A percentile compares a stretch with the other conserved stretches of the same genome.
These are phyloP conservation scores for Aldabrachelys gigantea DNA, from an alignment of 2,113 vertebrate species.

Conservation along the genomic window DNA sequence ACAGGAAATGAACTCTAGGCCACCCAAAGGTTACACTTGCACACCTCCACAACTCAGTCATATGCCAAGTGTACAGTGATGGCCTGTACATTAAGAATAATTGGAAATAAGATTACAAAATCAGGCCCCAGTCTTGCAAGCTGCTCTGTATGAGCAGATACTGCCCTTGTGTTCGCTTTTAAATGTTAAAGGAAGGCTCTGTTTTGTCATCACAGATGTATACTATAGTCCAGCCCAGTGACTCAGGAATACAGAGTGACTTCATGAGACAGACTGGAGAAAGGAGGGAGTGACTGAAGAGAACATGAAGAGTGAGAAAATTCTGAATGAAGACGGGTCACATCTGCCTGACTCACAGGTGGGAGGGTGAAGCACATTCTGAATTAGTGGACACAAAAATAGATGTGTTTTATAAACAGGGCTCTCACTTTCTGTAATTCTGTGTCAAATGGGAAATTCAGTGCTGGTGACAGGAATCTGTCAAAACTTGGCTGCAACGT, in stretches of 20 bases:
- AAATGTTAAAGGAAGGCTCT: background rate
- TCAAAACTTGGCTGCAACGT: background rate
- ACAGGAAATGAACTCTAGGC: too few species aligned
- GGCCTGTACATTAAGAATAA: background rate
- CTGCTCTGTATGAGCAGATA: background rate
- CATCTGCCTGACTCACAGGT: background rate
- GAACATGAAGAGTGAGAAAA: background rate
- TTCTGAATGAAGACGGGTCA: background rate
- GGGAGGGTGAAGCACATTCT: background rate
- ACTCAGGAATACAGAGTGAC: background rate
- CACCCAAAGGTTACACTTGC: too few species aligned
- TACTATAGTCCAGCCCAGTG: background rate
- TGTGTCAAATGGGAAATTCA: background rate
- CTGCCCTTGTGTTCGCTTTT: background rate
- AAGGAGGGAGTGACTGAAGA: background rate
- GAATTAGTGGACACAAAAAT: background rate
- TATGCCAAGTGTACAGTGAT: background rate
- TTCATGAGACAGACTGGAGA: background rate
- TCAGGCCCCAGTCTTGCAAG: background rate
- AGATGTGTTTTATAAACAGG: background rate
- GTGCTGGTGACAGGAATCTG: background rate
- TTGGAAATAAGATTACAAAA: constrained; percentile 7
- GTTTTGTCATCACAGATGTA: background rate
- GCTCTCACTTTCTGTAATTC: background rate
- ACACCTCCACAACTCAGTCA: background rate